Evolutionary conservation across 2,113 vertebrate genomes (phyloP).

Genomic region (Thamnophis sirtalis): DNA sequence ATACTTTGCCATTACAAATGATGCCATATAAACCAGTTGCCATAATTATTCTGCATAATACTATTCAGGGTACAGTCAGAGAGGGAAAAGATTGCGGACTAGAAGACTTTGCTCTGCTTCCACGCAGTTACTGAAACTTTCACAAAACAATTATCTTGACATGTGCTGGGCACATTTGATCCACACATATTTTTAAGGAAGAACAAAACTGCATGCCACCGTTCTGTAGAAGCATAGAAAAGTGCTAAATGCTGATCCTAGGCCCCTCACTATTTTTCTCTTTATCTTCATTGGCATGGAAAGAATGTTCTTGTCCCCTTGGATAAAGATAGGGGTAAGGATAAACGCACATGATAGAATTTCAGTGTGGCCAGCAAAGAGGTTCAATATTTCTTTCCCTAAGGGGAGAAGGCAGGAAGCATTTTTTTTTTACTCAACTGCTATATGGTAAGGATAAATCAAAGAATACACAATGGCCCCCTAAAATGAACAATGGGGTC

Average conservation of each 20-base stretch:
- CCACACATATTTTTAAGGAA: neutral
- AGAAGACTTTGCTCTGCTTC: neutral
- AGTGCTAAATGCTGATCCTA: neutral
- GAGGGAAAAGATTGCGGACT: neutral
- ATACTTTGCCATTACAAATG: neutral
- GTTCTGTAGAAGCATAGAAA: neutral
- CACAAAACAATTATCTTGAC: neutral
- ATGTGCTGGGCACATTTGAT: neutral
- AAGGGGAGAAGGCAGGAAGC: neutral
- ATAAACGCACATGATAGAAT: neutral
- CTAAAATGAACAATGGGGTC: neutral
- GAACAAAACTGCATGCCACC: neutral
- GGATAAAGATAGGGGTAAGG: neutral
- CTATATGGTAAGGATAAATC: neutral
- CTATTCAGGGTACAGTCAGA: neutral
- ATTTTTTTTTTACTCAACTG: neutral
- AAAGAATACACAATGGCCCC: neutral
- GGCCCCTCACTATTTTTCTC: neutral
- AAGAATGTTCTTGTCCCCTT: neutral
- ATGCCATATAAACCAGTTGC: neutral
- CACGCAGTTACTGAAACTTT: neutral
- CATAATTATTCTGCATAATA: neutral
- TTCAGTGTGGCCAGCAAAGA: neutral
- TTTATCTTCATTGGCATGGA: neutral
- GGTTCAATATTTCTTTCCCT: neutral